Evolutionary conservation across 2,113 vertebrate genomes (phyloP).

Genomic region (Oxygymnocypris stewartii): DNA sequence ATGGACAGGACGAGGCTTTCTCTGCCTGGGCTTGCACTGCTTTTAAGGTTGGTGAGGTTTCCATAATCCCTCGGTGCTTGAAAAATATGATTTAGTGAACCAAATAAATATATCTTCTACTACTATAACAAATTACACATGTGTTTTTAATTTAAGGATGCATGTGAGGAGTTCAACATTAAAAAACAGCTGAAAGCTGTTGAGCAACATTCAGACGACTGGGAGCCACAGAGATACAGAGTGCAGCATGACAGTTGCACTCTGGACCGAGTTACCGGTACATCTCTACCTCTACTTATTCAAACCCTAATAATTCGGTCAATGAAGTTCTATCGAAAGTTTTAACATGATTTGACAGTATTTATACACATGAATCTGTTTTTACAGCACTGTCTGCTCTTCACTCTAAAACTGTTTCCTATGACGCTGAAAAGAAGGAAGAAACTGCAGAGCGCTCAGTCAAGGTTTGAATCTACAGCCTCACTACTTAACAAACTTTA

Average conservation of each 20-base stretch:
- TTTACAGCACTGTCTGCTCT: constrained; percentile 74
- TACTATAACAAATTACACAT: background rate
- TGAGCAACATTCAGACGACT: constrained; percentile 67
- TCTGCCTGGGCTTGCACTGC: constrained; percentile 75
- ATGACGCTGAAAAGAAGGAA: constrained; percentile 77
- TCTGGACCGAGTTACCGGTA: constrained; percentile 79
- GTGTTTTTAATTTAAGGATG: constrained; percentile 67
- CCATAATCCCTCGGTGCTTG: background rate
- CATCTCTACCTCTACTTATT: background rate
- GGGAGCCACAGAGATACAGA: constrained; percentile 73
- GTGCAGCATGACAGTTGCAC: constrained; percentile 65
- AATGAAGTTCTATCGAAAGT: background rate
- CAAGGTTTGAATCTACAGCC: constrained; percentile 71
- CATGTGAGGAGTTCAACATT: constrained; percentile 78
- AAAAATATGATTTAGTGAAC: background rate
- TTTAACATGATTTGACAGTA: background rate
- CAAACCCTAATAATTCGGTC: background rate
- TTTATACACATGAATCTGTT: background rate
- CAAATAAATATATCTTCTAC: background rate
- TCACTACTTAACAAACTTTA: background rate
- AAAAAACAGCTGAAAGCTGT: constrained; percentile 68
- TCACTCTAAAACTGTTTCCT: constrained; percentile 77
- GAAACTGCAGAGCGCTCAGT: constrained; percentile 77
- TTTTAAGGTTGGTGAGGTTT: constrained; percentile 74
- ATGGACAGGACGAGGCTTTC: constrained; percentile 81